Evolutionary conservation across 2,888 invertebrate genomes (phyloP).

Genomic region (Ormyrus thymus): DNA sequence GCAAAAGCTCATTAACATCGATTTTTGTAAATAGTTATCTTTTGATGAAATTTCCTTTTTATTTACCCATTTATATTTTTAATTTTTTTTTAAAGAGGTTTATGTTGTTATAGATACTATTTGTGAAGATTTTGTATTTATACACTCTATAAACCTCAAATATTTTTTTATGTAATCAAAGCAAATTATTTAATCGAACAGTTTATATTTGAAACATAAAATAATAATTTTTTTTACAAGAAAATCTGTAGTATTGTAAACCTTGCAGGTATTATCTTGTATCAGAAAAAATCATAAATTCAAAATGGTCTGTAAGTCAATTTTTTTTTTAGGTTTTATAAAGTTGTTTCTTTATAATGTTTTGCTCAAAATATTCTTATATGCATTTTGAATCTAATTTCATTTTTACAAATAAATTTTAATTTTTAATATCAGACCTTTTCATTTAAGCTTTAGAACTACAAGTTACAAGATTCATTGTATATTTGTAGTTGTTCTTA

Average conservation of each 20-base stretch:
- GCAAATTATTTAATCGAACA: slow-evolving; percentile 2
- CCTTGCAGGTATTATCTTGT: no score
- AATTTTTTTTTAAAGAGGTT: slow-evolving; percentile 16
- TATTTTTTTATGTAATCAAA: slow-evolving; percentile 15
- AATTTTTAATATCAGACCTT: neutral
- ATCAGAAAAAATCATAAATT: no score
- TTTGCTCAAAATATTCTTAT: neutral
- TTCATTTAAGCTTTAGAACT: slow-evolving; percentile 17
- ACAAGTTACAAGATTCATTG: slow-evolving; percentile 21
- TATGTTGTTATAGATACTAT: slow-evolving; percentile 13
- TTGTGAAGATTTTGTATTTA: slow-evolving; percentile 3
- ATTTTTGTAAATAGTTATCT: slow-evolving; percentile 41
- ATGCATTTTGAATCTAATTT: neutral
- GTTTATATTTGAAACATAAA: neutral
- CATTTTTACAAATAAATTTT: neutral
- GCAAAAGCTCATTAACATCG: slow-evolving; percentile 8
- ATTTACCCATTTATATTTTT: slow-evolving; percentile 30
- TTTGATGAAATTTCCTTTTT: slow-evolving; percentile 24
- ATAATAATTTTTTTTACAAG: slow-evolving; percentile 13
- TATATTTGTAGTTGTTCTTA: slow-evolving; percentile 36
- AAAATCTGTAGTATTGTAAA: neutral
- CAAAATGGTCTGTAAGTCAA: no score
- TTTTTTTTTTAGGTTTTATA: no score
- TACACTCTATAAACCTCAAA: neutral
- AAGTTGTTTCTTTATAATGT: no score